Percentiles rank a stretch among this genome's conserved stretches.
Conservation (phyloP, 1,140 invertebrate genomes). For the Zaprionus nigranus region DNA sequence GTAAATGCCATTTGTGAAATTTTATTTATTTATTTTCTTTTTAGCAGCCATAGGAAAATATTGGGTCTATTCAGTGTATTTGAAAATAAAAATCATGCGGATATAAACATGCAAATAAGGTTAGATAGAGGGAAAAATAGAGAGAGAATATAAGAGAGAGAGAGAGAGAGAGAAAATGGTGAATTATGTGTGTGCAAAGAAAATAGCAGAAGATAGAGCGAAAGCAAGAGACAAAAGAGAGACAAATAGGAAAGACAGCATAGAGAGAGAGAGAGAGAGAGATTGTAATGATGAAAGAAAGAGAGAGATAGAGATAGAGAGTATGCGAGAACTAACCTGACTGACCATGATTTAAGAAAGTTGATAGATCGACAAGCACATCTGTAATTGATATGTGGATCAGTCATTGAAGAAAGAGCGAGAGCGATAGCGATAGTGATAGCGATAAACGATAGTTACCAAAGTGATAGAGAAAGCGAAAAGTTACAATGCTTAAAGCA, state of each 20-base stretch:
- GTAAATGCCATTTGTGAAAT: constrained; percentile 43
- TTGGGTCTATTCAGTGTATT: constrained; percentile 49
- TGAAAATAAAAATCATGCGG: constrained; percentile 57
- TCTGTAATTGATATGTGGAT: constrained; percentile 81
- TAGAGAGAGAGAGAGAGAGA: neutral
- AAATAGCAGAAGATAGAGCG: neutral
- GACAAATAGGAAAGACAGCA: neutral
- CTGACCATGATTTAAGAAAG: constrained; percentile 84
- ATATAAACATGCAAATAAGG: constrained; percentile 66
- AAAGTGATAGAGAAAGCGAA: constrained; percentile 15
- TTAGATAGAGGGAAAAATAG: constrained; percentile 10
- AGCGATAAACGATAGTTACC: constrained; percentile 22
- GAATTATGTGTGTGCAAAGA: neutral
- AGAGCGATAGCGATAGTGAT: constrained; percentile 51
- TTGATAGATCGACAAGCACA: constrained; percentile 83
- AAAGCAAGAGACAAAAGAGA: neutral
- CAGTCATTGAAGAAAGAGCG: constrained; percentile 59
- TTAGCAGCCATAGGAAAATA: constrained; percentile 46
- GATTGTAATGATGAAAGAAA: constrained; percentile 5
- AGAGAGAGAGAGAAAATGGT: constrained; percentile 7
- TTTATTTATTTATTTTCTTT: constrained; percentile 44
- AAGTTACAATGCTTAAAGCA: neutral
- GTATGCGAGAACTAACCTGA: constrained; percentile 82
- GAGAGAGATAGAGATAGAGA: constrained; percentile 22
- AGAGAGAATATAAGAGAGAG: neutral